phyloP scores from a whole-genome alignment of 1,140 invertebrate genomes.

The Bombus confusus region DNA sequence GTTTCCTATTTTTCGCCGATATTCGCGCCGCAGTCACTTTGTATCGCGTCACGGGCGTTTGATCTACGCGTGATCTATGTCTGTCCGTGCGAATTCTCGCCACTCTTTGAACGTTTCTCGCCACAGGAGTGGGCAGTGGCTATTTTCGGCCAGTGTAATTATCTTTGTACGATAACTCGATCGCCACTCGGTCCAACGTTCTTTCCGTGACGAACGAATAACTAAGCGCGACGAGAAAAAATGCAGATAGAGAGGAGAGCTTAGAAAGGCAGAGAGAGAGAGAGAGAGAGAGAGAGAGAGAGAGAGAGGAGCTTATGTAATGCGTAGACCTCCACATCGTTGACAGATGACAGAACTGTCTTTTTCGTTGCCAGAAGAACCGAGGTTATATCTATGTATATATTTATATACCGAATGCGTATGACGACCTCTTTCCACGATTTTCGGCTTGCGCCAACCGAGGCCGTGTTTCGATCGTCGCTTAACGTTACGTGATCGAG shows the following conservation, averaged over 20 bases:
- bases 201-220: neutral
- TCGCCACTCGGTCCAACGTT: slow-evolving; percentile 31
- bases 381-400: slow-evolving; percentile 67
- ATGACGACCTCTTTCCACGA: slow-evolving; percentile 59
- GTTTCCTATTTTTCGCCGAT: neutral
- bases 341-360: slow-evolving; percentile 75
- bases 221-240: neutral
- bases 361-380: slow-evolving; percentile 65
- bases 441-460: slow-evolving; percentile 3
- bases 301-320: slow-evolving; percentile 67
- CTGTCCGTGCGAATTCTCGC: slow-evolving; percentile 1
- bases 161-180: slow-evolving; percentile 72
- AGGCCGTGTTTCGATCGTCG: neutral
- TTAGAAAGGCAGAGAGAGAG: neutral
- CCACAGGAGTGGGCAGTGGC: slow-evolving; percentile 34
- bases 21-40: neutral
- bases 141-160: slow-evolving; percentile 74
- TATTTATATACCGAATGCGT: slow-evolving; percentile 66
- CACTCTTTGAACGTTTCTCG: slow-evolving; percentile 2
- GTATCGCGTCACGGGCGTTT: slow-evolving; percentile 19
- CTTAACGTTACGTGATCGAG: neutral
- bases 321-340: slow-evolving; percentile 72
- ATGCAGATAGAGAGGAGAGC: neutral
- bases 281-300: neutral
- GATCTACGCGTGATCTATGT: slow-evolving; percentile 38